Percentiles rank a stretch among this genome's conserved stretches.
These are phyloP conservation scores for Homarus gammarus DNA, from an alignment of 2,888 invertebrate genomes.

Conservation along the genomic window DNA sequence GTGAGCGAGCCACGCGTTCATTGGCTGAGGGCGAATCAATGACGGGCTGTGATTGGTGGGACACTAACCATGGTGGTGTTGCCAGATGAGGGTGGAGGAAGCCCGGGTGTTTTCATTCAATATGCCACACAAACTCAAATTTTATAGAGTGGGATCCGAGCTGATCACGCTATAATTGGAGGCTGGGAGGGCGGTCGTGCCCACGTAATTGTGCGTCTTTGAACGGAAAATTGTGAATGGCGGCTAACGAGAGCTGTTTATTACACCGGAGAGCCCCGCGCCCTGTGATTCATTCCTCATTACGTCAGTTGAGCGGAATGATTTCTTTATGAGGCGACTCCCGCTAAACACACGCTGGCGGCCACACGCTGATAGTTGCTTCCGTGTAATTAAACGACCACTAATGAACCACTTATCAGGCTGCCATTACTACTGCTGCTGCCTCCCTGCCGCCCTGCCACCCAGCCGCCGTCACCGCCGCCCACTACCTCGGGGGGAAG, in stretches of 20 bases:
- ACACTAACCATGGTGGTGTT: constrained; percentile 56
- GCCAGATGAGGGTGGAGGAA: constrained; percentile 37
- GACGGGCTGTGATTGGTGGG: constrained; percentile 37
- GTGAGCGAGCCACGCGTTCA: constrained; percentile 26
- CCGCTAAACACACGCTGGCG: constrained; percentile 45
- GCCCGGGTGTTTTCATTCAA: constrained; percentile 64
- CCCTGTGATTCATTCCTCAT: constrained; percentile 49
- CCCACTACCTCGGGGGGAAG: neutral
- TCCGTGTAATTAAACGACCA: constrained; percentile 61
- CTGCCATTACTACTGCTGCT: constrained; percentile 19
- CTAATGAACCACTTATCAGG: constrained; percentile 67
- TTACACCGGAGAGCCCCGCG: constrained; percentile 42
- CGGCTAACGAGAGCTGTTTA: constrained; percentile 69
- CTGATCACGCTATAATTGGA: constrained; percentile 68
- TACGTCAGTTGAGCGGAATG: constrained; percentile 49
- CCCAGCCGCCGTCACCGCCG: too few relatives aligned
- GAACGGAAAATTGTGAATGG: constrained; percentile 73
- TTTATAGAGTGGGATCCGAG: constrained; percentile 63
- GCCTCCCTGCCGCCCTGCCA: neutral
- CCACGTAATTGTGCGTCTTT: constrained; percentile 71
- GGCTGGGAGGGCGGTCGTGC: constrained; percentile 49
- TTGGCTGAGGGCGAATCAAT: too few relatives aligned
- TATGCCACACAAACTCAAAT: constrained; percentile 66
- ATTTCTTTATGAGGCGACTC: constrained; percentile 55
- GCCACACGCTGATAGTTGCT: constrained; percentile 42